A percentile compares a stretch with the other conserved stretches of the same genome.
phyloP scores from a whole-genome alignment of 2,888 invertebrate genomes.

The Lasioglossum marginatum region DNA sequence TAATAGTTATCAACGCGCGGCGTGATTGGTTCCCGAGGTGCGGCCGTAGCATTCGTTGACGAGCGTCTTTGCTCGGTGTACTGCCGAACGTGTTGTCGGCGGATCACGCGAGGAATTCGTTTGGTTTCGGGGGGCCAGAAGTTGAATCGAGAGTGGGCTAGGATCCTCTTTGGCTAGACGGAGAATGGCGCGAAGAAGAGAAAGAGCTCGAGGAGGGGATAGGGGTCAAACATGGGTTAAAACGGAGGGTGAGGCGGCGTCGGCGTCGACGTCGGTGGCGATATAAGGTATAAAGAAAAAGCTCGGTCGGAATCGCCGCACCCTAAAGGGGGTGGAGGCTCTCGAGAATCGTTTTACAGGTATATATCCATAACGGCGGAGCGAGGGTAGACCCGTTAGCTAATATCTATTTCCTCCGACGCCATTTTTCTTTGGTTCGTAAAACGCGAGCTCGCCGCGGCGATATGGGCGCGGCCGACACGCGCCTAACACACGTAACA shows the following conservation, averaged over 20 bases:
- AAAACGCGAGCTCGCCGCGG: conserved; percentile 71
- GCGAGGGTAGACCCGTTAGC: conserved; percentile 75
- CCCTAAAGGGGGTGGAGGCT: conserved; percentile 72
- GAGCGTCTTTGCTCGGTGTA: background rate
- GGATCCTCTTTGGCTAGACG: background rate
- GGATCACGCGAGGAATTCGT: conserved; percentile 27
- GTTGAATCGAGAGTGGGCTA: background rate
- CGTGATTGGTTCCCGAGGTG: background rate
- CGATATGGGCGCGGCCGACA: conserved; percentile 72
- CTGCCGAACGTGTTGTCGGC: background rate
- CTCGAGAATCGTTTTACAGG: conserved; percentile 56
- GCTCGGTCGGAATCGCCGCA: conserved; percentile 61
- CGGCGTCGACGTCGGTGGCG: background rate
- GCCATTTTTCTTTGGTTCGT: conserved; percentile 79
- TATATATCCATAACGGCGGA: conserved; percentile 67
- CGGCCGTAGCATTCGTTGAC: background rate
- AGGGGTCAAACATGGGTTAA: background rate
- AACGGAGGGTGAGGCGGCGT: conserved; percentile 4
- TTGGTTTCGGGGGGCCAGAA: background rate
- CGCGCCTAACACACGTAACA: conserved; percentile 57
- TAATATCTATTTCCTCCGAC: conserved; percentile 83
- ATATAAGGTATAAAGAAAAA: conserved; percentile 22
- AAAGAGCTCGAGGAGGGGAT: background rate
- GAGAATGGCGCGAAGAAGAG: conserved; percentile 2
- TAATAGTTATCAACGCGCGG: background rate